A percentile compares a stretch with the other conserved stretches of the same genome.
phyloP scores from a whole-genome alignment of 2,888 invertebrate species.

The Flexamia atlantica region DNA sequence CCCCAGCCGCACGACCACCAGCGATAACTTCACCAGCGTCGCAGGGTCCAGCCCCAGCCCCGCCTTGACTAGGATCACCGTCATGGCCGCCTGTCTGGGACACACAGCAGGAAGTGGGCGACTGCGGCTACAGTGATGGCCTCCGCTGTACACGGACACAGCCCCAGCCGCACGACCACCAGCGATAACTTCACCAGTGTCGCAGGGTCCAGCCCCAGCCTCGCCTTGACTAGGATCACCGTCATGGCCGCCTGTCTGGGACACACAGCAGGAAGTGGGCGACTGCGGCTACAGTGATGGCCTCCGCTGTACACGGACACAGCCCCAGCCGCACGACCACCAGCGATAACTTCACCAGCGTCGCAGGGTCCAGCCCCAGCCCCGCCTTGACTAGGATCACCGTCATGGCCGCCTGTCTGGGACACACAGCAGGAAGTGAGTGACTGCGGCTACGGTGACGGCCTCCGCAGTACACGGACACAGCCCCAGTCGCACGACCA shows the following conservation, averaged over 20 bases:
- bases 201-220: constrained; percentile 76
- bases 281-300: constrained; percentile 71
- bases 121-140: constrained; percentile 71
- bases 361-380: constrained; percentile 76
- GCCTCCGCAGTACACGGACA: constrained; percentile 76
- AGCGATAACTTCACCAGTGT: constrained; percentile 75
- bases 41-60: constrained; percentile 77
- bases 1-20: constrained; percentile 74
- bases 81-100: constrained; percentile 76
- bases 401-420: constrained; percentile 76
- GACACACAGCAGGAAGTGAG: constrained; percentile 73
- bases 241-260: constrained; percentile 76
- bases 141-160: constrained; percentile 76
- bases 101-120: constrained; percentile 72
- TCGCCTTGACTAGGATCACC: constrained; percentile 77
- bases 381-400: constrained; percentile 78
- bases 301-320: constrained; percentile 76
- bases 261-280: constrained; percentile 73
- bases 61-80: constrained; percentile 77
- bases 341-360: constrained; percentile 74
- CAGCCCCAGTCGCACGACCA: constrained; percentile 75
- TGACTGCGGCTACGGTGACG: constrained; percentile 69
- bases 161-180: constrained; percentile 75
- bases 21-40: constrained; percentile 75
- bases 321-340: constrained; percentile 75